Conservation (phyloP, 2,113 vertebrate species). For the Urocitellus parryii region DNA sequence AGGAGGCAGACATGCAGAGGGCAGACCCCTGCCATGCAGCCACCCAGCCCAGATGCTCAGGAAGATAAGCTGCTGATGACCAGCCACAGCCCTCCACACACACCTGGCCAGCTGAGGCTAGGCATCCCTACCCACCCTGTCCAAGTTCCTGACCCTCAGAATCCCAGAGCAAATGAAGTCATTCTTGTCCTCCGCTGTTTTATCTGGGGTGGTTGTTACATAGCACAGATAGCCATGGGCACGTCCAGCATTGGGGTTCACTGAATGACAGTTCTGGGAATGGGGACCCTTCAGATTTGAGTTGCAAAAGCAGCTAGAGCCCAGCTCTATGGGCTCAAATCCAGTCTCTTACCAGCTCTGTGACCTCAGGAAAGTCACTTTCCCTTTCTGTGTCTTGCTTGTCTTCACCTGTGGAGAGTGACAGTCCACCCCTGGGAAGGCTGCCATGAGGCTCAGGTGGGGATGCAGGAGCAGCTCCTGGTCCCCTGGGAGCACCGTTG, state of each 20-base stretch:
- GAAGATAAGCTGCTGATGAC: neutral
- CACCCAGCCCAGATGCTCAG: neutral
- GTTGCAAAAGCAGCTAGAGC: neutral
- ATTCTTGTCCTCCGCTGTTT: neutral
- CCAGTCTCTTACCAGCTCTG: neutral
- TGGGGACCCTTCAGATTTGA: neutral
- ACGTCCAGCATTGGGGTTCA: neutral
- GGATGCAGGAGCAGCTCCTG: neutral
- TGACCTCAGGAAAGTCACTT: neutral
- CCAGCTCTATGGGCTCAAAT: neutral
- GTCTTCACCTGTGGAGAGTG: neutral
- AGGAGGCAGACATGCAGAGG: fast-evolving
- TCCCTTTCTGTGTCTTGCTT: neutral
- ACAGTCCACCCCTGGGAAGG: fast-evolving
- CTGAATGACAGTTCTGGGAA: neutral
- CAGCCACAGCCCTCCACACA: too few species aligned
- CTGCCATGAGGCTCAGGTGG: neutral
- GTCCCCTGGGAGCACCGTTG: neutral
- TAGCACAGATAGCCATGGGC: fast-evolving
- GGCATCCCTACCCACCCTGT: too few species aligned
- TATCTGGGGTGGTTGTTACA: too few species aligned
- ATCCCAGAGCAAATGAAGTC: neutral
- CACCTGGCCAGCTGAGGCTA: neutral
- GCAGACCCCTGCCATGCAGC: fast-evolving
- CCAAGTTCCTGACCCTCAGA: neutral